Conservation (phyloP, 2,888 invertebrate genomes). For the Aelia acuminata region DNA sequence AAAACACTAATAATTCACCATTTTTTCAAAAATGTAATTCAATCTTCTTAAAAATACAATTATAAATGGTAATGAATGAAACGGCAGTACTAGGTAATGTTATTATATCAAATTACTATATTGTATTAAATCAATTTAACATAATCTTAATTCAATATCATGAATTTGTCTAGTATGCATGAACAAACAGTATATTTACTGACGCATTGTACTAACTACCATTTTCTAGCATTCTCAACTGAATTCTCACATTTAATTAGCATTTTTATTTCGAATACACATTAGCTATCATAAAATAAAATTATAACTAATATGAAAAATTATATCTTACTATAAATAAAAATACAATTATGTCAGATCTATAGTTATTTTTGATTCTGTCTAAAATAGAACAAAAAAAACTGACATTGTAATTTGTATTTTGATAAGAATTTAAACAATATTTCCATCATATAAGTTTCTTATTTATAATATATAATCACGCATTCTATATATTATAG, state of each 20-base stretch:
- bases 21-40: too few species aligned
- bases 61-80: too few species aligned
- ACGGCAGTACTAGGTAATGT: too few species aligned
- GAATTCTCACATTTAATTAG: neutral
- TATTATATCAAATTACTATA: too few species aligned
- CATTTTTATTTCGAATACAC: neutral
- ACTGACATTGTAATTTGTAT: constrained; percentile 1
- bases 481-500: too few species aligned
- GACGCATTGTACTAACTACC: neutral
- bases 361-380: neutral
- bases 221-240: neutral
- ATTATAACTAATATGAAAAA: too few species aligned
- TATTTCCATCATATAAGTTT: neutral
- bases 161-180: neutral
- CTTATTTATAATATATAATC: neutral
- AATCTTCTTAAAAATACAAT: too few species aligned
- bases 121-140: neutral
- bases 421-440: neutral
- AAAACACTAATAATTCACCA: too few species aligned
- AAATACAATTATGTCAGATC: neutral
- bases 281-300: neutral
- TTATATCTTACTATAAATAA: too few species aligned
- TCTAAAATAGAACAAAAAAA: constrained; percentile 35
- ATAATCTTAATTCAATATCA: neutral
- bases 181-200: neutral